Evolutionary conservation across 2,113 vertebrate genomes (phyloP).

Genomic region (Cettia cetti): DNA sequence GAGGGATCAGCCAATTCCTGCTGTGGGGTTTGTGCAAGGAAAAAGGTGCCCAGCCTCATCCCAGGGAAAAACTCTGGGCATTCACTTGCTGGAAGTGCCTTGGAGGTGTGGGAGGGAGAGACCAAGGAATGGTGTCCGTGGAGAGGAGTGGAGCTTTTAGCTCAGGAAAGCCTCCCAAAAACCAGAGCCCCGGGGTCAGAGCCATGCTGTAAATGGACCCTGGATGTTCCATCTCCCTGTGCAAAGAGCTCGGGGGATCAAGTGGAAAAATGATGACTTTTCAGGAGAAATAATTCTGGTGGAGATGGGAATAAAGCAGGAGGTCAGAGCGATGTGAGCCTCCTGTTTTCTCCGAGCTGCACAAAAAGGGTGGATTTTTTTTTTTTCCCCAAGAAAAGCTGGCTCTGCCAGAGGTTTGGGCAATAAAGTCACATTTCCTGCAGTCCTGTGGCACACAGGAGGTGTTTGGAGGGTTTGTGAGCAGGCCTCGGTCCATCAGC

Average conservation of each 20-base stretch:
- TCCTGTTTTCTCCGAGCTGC: neutral
- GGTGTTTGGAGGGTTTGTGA: neutral
- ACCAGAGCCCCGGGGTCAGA: neutral
- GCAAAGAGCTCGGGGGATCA: neutral
- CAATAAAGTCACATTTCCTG: neutral
- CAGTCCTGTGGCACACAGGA: neutral
- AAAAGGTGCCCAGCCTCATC: neutral
- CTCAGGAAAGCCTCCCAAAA: neutral
- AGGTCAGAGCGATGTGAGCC: neutral
- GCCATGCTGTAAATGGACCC: neutral
- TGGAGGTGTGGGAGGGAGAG: neutral
- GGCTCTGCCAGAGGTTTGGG: neutral
- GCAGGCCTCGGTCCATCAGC: neutral
- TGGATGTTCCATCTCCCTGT: neutral
- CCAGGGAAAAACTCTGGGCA: neutral
- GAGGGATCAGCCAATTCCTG: neutral
- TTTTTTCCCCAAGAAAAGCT: neutral
- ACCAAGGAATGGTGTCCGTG: accelerated
- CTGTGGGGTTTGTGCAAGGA: neutral
- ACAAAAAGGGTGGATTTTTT: neutral
- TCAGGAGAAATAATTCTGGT: neutral
- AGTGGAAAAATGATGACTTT: neutral
- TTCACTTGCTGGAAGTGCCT: neutral
- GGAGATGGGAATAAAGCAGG: neutral
- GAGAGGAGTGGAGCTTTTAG: neutral